Conservation (phyloP, 2,113 vertebrate species). For the Hyla sarda region DNA sequence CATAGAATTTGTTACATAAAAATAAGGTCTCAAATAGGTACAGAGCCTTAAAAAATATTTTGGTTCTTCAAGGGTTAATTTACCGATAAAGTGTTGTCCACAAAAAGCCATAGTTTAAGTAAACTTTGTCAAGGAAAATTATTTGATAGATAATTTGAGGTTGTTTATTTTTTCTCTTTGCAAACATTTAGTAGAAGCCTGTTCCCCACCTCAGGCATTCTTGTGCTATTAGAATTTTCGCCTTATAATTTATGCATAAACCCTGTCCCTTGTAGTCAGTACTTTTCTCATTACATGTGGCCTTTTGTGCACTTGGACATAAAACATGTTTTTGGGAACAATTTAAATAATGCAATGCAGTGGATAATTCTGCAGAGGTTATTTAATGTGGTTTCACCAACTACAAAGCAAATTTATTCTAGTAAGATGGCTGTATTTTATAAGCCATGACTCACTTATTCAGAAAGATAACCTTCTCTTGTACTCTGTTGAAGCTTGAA, state of each 20-base stretch:
- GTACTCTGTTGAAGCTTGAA: not conserved
- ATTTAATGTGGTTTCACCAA: constrained; percentile 15
- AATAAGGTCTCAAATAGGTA: no score
- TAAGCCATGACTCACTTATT: constrained; percentile 3
- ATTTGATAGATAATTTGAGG: not conserved
- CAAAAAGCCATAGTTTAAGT: not conserved
- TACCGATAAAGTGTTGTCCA: not conserved
- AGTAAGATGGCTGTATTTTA: not conserved
- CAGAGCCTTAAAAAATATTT: no score
- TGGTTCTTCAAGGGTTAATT: not conserved
- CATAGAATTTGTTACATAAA: no score
- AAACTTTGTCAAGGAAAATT: not conserved
- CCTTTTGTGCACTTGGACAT: constrained; percentile 27
- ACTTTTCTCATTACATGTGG: constrained; percentile 38
- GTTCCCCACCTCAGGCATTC: not conserved
- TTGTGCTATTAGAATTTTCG: constrained; percentile 16
- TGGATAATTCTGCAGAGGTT: constrained; percentile 13
- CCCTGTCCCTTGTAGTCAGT: constrained; percentile 15
- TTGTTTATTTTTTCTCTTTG: not conserved
- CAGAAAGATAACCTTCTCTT: not conserved
- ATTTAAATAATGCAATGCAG: constrained; percentile 26
- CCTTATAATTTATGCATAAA: constrained; percentile 48
- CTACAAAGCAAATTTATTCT: not conserved
- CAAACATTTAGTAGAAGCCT: constrained; percentile 10
- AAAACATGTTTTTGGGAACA: constrained; percentile 9